Conservation (phyloP, 1,140 invertebrate genomes). For the Drosophila prosaltans region DNA sequence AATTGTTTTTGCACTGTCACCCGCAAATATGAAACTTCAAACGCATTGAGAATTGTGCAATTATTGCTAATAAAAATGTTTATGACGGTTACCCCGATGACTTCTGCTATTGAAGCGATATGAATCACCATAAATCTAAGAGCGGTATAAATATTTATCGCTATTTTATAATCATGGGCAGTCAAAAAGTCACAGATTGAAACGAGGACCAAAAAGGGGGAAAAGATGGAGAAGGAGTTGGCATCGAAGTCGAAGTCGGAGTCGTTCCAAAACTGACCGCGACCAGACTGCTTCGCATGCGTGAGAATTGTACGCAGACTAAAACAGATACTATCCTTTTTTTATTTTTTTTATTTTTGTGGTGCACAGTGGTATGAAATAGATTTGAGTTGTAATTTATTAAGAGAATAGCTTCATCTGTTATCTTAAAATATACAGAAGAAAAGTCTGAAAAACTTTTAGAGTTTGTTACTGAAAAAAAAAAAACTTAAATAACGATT, state of each 20-base stretch:
- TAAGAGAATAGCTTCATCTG: no score
- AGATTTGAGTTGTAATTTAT: neutral
- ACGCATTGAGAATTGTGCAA: constrained; percentile 65
- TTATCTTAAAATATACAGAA: no score
- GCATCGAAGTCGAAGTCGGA: constrained; percentile 14
- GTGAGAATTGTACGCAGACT: constrained; percentile 64
- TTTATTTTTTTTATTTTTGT: neutral
- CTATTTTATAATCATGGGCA: constrained; percentile 72
- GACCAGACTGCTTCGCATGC: constrained; percentile 45
- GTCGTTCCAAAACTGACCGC: constrained; percentile 12
- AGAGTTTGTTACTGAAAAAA: no score
- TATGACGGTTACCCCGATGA: constrained; percentile 67
- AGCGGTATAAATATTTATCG: constrained; percentile 79
- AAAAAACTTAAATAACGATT: no score
- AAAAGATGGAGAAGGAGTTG: neutral
- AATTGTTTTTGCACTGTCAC: constrained; percentile 6
- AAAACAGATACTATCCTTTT: constrained; percentile 26
- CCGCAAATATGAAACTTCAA: constrained; percentile 50
- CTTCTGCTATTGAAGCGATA: constrained; percentile 56
- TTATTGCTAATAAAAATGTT: constrained; percentile 77
- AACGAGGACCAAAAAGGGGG: neutral
- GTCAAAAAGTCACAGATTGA: constrained; percentile 17
- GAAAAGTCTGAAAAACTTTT: no score
- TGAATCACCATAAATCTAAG: constrained; percentile 77
- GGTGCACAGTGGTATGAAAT: neutral